Evolutionary conservation across 64 coral and sea anemone genomes (phyloP), one percentile per base, ranked within the genome.

Genomic region (Catalaphyllia jardinei): DNA sequence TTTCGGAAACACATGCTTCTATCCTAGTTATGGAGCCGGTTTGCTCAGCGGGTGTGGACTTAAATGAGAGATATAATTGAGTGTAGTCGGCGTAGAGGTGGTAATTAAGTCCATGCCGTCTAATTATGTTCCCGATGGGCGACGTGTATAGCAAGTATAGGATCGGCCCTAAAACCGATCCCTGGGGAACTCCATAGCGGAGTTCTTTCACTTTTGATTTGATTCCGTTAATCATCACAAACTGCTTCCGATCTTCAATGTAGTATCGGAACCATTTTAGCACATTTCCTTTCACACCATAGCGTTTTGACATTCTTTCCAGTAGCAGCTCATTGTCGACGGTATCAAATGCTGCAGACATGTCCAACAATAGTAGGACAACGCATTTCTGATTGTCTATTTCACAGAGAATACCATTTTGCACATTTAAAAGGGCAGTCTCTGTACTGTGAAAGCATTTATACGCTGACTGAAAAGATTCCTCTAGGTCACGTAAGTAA

Each of bases 31-130:
- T 28, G 31, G 75, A 89, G 50, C 71, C 52, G 5, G 86, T 15
- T 88, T 86, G 82, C 33, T 86, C 82, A 69, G 65, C 64, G 38
- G 67, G 38, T 28, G 46, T 78, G 60, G 73, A 29, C 39, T 77
- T 77, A 49, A 89, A 89, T 55, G 86, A 76, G 55, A 88, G 19
- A 76, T 88, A 77, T 18, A 88, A 72, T n/a, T 75, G 86, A n/a
- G 64, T 89, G 75, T 89, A 74, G 78, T 89, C 75, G 31, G 87
- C 87, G 60, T 89, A 88, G 18, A 88, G 39, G 25, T 54, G 52
- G 52, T 54, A 54, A 54, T 54, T 54, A 7, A 54, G 52, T 54
- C 52, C 8, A 13, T 54, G 52, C 52, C 52, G 52, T 54, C 13
- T 54, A 13, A 54, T 54, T 8, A 54, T 54, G 52, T 54, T 5